Base-by-base conservation (phyloP, 2,797 vertebrate genomes). In the Lepus townsendii region DNA sequence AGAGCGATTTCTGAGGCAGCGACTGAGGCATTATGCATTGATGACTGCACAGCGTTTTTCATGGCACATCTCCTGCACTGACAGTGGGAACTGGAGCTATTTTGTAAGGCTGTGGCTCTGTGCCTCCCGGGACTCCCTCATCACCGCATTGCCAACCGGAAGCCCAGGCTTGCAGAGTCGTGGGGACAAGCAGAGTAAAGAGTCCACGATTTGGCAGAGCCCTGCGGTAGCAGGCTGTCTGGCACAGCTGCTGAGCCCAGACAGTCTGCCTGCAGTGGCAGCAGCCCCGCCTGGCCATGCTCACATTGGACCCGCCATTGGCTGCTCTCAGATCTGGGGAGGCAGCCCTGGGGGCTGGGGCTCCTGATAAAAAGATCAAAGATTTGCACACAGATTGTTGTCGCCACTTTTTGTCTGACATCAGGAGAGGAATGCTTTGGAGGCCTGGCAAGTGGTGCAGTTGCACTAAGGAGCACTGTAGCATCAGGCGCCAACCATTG, bases 341-440 rank as follows among this genome's bases (percentile, higher is more conserved):
- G 11, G 50, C 60, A 52, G 62, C 57, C 22, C 42, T 47, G 42
- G 42, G 42, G 42, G 42, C 42, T 60, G 78, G 20, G 50, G 14
- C 52, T 54, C 52, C 42, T n/a, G 73, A 71, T 57, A 42, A 66
- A 73, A 92, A 93, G 92, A 27, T 32, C 69, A 69, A 92, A 93
- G 73, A 73, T 87, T 24, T 0, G 6, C 13, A 11, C 24, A 66
- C 24, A 11, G n/a, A 35, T 32, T 19, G 68, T 26, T 22, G 88
- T 13, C n/a, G n/a, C 10, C 65, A 3, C 0, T 7, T 7, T 30
- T n/a, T 69, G 80, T 84, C 47, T 20, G 66, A 52, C 83, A 52
- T 20, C 20, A 13, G 30, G 9, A 76, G 50, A 78, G 69, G 76
- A 32, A 3, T 16, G 3, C 65, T 75, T 35, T 47, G 42, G 19